These are phyloP conservation scores for Dermatemys mawii DNA, from an alignment of 2,113 vertebrate species.

Conservation along the genomic window DNA sequence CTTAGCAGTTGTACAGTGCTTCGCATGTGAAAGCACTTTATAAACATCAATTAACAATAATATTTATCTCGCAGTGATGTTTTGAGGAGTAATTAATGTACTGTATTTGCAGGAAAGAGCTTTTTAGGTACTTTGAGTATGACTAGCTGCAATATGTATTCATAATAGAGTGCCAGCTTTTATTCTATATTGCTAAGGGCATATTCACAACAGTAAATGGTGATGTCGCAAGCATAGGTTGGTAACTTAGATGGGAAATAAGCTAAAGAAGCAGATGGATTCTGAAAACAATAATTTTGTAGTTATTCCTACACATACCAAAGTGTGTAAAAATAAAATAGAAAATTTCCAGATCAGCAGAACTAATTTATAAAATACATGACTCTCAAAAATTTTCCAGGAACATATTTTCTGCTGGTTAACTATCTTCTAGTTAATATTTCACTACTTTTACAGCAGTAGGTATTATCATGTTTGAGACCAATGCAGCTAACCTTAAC, in stretches of 20 bases:
- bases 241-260: background rate
- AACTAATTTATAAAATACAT: background rate
- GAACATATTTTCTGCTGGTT: background rate
- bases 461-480: background rate
- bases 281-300: background rate
- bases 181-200: background rate
- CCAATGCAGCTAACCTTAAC: background rate
- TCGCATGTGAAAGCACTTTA: background rate
- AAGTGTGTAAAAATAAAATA: background rate
- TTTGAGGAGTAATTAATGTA: background rate
- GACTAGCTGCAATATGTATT: background rate
- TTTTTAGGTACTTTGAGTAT: background rate
- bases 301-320: background rate
- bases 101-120: fast-evolving
- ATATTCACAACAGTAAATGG: background rate
- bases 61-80: background rate
- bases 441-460: background rate
- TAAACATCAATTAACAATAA: background rate
- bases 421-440: background rate
- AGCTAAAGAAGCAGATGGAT: background rate
- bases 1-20: background rate
- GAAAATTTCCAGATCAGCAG: background rate
- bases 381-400: background rate
- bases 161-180: background rate
- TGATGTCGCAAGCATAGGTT: background rate